These are phyloP conservation scores for Acrossocheilus wenchowensis DNA, from an alignment of 2,797 vertebrate species.

Conservation along the genomic window DNA sequence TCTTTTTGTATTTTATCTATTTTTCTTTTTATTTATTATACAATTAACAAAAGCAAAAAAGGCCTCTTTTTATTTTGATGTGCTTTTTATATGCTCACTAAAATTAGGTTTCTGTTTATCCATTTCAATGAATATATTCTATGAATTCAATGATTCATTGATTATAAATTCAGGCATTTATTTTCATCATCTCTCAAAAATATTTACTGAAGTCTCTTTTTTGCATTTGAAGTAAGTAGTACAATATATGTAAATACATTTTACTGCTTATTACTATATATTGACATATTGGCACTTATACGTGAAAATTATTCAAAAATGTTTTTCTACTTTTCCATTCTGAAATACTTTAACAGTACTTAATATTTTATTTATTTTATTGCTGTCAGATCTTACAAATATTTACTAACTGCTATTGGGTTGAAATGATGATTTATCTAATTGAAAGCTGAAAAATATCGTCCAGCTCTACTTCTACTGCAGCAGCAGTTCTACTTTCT, in stretches of 20 bases:
- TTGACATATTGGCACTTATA: not conserved
- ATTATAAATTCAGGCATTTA: no score
- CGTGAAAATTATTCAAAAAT: no score
- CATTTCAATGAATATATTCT: not conserved
- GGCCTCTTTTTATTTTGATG: not conserved
- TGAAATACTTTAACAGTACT: not conserved
- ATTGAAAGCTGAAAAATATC: not conserved
- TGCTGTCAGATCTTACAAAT: not conserved
- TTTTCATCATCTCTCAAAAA: not conserved
- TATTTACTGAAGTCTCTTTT: not conserved
- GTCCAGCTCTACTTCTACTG: not conserved
- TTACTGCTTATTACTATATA: not conserved
- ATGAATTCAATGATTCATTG: not conserved
- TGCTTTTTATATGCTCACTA: not conserved
- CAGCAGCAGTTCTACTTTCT: conserved; percentile 5
- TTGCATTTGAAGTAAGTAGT: not conserved
- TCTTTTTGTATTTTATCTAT: no score
- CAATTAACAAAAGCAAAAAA: no score
- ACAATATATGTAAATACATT: not conserved
- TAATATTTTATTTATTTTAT: not conserved
- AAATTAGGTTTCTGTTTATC: not conserved
- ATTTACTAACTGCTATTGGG: not conserved
- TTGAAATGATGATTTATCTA: not conserved
- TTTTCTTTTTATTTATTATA: no score
- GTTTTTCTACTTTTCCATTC: not conserved